Conservation (phyloP, 2,113 vertebrate genomes). For the Oryctolagus cuniculus region DNA sequence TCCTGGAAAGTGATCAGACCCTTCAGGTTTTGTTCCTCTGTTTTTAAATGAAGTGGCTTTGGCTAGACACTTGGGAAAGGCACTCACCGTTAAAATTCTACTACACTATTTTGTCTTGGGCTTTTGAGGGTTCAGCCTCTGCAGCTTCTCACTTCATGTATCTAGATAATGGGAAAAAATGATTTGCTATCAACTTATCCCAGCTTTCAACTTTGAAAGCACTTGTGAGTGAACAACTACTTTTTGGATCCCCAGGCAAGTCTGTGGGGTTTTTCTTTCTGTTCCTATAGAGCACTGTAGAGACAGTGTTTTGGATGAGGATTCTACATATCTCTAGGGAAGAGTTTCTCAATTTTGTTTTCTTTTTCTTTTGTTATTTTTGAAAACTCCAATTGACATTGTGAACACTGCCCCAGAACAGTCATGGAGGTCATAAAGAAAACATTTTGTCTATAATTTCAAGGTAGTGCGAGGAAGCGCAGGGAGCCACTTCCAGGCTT, state of each 20-base stretch:
- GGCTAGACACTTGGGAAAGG: not conserved
- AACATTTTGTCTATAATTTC: not conserved
- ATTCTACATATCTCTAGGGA: not conserved
- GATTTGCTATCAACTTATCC: not conserved
- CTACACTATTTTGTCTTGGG: not conserved
- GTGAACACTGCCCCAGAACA: not conserved
- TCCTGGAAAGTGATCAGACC: not conserved
- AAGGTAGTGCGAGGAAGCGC: not conserved
- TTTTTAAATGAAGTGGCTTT: not conserved
- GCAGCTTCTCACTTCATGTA: not conserved
- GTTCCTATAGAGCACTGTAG: not conserved
- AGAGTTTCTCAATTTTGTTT: not conserved
- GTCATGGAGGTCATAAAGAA: not conserved
- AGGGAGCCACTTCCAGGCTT: not conserved
- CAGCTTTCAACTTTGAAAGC: not conserved
- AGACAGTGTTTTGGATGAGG: not conserved
- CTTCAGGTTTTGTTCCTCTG: not conserved
- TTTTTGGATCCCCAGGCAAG: not conserved
- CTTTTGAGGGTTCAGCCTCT: not conserved
- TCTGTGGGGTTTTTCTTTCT: not conserved
- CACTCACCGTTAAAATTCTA: not conserved
- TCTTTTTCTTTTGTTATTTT: not conserved
- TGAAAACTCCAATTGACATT: not conserved
- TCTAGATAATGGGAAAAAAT: conserved; percentile 21
- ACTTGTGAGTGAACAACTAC: not conserved